phyloP scores from a whole-genome alignment of 2,113 vertebrate genomes.

The Penelope pileata region DNA sequence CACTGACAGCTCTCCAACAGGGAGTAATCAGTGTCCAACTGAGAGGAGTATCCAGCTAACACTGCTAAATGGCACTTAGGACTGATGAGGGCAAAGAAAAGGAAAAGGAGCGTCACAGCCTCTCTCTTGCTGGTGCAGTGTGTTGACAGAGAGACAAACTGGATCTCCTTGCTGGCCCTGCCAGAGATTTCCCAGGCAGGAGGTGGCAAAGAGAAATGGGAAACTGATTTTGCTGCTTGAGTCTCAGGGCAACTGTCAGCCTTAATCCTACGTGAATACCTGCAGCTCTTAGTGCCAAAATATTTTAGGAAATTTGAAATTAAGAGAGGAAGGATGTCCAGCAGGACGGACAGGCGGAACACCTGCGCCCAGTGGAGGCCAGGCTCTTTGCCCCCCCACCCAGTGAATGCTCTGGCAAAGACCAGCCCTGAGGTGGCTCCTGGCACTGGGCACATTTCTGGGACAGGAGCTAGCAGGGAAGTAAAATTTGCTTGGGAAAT shows the following conservation, averaged over 20 bases:
- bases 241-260: neutral
- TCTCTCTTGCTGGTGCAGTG: neutral
- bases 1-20: conserved; percentile 27
- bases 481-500: neutral
- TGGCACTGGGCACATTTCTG: neutral
- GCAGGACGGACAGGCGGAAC: neutral
- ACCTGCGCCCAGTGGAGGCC: neutral
- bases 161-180: neutral
- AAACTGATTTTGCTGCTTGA: neutral
- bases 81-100: neutral
- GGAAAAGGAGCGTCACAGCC: neutral
- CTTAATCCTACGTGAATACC: neutral
- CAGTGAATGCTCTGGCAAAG: neutral
- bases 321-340: neutral
- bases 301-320: neutral
- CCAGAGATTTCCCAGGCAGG: neutral
- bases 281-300: neutral
- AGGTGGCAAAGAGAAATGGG: neutral
- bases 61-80: neutral
- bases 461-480: neutral
- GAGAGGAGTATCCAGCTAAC: neutral
- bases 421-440: neutral
- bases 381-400: neutral
- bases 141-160: neutral
- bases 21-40: neutral